Evolutionary conservation across 2,797 vertebrate species (phyloP).

Genomic region (Falco biarmicus): DNA sequence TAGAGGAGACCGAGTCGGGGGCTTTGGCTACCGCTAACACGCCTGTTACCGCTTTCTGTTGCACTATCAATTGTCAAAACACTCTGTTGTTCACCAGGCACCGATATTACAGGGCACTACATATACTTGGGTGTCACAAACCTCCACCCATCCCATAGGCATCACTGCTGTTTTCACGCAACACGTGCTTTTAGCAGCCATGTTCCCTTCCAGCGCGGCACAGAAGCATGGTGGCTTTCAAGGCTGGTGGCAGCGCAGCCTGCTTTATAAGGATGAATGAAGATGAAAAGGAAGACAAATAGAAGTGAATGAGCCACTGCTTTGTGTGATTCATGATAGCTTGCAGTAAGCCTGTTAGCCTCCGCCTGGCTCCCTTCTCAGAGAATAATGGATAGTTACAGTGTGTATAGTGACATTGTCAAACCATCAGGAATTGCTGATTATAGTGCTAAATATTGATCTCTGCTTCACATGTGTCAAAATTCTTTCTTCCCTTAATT

Average conservation of each 20-base stretch:
- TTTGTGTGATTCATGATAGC: slow-evolving; percentile 92
- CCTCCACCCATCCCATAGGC: neutral
- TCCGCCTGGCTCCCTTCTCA: slow-evolving; percentile 78
- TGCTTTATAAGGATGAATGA: slow-evolving; percentile 92
- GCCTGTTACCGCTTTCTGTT: rapidly evolving
- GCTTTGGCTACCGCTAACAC: neutral
- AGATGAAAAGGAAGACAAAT: slow-evolving; percentile 91
- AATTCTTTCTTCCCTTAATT: slow-evolving; percentile 98
- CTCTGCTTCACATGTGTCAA: slow-evolving; percentile 97
- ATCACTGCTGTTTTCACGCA: neutral
- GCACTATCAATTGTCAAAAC: rapidly evolving
- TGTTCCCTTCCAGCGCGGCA: neutral
- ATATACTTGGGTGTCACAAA: neutral
- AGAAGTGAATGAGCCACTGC: slow-evolving; percentile 84
- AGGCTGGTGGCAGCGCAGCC: slow-evolving; percentile 79
- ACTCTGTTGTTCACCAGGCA: rapidly evolving
- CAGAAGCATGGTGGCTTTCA: slow-evolving; percentile 12
- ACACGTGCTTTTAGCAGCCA: neutral
- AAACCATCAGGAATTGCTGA: slow-evolving; percentile 96
- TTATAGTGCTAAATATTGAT: slow-evolving; percentile 99
- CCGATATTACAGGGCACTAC: rapidly evolving
- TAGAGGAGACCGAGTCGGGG: neutral
- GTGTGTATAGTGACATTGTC: slow-evolving; percentile 88
- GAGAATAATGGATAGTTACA: slow-evolving; percentile 91
- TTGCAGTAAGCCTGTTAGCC: slow-evolving; percentile 83